These are phyloP conservation scores for Bubo scandiacus DNA, from an alignment of 2,113 vertebrate species.

Conservation along the genomic window DNA sequence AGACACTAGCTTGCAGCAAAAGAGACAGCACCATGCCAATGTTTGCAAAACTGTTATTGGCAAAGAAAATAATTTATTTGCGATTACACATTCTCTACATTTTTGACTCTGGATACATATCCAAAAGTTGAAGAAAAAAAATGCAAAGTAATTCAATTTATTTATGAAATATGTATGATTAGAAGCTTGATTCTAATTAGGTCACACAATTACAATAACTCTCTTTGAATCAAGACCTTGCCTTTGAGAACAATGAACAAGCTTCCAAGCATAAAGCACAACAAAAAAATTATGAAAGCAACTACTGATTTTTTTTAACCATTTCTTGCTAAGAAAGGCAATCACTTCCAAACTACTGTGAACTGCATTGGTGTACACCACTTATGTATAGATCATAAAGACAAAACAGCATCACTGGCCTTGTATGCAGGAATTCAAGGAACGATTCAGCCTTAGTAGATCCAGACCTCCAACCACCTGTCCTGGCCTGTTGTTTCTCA, in stretches of 20 bases:
- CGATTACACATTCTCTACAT: not conserved
- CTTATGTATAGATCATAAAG: not conserved
- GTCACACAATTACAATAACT: not conserved
- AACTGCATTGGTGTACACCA: not conserved
- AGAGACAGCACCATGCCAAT: not conserved
- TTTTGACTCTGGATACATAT: not conserved
- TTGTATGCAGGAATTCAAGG: not conserved
- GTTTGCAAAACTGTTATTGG: not conserved
- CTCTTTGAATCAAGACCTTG: not conserved
- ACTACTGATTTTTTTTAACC: not conserved
- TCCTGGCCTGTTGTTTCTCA: rapidly evolving
- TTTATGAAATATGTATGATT: not conserved
- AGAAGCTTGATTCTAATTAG: not conserved
- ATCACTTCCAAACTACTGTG: not conserved
- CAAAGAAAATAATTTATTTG: not conserved
- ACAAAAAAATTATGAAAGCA: not conserved
- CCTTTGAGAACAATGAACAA: not conserved
- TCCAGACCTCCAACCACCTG: not conserved
- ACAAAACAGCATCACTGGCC: not conserved
- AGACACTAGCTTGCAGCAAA: not conserved
- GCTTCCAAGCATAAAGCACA: not conserved
- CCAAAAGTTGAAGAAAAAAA: not conserved
- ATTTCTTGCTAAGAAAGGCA: not conserved
- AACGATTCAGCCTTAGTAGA: not conserved
- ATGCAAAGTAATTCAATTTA: not conserved